Conservation (phyloP, 2,888 invertebrate genomes). For the Drosophila ezoana region DNA sequence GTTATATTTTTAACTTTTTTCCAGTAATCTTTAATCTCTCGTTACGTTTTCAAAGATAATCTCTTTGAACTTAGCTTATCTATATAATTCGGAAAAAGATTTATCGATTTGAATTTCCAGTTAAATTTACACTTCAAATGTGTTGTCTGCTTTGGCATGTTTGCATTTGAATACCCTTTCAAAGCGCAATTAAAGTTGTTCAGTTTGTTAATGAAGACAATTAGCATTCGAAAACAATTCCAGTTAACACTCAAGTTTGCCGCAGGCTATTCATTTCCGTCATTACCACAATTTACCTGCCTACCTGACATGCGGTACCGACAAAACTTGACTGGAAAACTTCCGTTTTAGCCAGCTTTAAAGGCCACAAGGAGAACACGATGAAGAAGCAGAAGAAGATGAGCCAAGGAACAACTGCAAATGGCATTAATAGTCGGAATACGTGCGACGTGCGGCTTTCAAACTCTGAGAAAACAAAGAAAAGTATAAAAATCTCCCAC, state of each 20-base stretch:
- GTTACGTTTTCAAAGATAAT: not conserved
- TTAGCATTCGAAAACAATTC: conserved; percentile 60
- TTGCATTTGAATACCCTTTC: conserved; percentile 34
- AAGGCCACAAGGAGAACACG: conserved; percentile 28
- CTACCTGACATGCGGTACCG: conserved; percentile 50
- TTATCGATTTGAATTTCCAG: conserved; percentile 1
- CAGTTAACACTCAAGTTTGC: conserved; percentile 51
- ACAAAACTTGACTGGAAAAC: conserved; percentile 67
- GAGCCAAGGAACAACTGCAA: conserved; percentile 44
- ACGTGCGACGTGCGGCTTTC: conserved; percentile 58
- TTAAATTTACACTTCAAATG: not conserved
- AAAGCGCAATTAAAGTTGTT: conserved; percentile 31
- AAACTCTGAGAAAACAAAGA: conserved; percentile 36
- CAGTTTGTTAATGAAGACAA: conserved; percentile 53
- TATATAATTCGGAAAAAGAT: not conserved
- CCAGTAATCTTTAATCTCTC: too few species aligned
- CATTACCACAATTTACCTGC: conserved; percentile 52
- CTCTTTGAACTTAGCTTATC: not conserved
- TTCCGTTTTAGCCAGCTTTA: conserved; percentile 65
- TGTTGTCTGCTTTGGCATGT: conserved; percentile 5
- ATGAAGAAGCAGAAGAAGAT: conserved; percentile 9
- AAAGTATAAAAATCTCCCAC: conserved; percentile 66
- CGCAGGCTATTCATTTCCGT: conserved; percentile 75
- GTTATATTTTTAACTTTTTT: too few species aligned
- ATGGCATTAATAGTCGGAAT: conserved; percentile 75